Conservation (phyloP, 1,140 invertebrate genomes). For the Amphibalanus amphitrite region DNA sequence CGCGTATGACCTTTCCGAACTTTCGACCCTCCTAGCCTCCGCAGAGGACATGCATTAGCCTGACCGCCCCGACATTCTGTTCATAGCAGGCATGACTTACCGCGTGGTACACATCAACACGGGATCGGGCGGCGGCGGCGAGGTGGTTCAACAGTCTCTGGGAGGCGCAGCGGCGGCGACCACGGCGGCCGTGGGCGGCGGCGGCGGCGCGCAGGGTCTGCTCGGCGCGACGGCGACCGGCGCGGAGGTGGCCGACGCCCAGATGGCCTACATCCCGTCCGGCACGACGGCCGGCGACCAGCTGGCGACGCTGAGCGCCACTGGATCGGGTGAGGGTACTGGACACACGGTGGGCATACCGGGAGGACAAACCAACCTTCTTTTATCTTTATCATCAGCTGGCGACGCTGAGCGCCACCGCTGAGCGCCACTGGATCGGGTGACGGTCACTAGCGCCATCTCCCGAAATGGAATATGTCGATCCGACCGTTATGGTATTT, state of each 20-base stretch:
- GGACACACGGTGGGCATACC: background rate
- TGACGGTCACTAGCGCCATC: too few species aligned
- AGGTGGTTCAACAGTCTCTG: background rate
- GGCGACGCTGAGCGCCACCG: too few species aligned
- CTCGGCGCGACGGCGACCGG: background rate
- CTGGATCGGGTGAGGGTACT: background rate
- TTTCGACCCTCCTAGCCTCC: too few species aligned
- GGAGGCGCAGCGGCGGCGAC: background rate
- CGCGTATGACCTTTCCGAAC: too few species aligned
- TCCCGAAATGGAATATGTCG: too few species aligned
- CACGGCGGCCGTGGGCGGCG: background rate
- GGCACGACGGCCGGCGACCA: background rate
- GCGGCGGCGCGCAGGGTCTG: background rate
- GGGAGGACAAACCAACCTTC: too few species aligned
- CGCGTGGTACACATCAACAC: slow-evolving; percentile 5
- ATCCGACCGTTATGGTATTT: too few species aligned
- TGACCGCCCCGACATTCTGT: too few species aligned
- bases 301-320: background rate
- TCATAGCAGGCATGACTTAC: background rate
- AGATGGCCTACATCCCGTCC: slow-evolving; percentile 2
- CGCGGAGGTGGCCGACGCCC: background rate
- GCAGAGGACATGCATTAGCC: too few species aligned
- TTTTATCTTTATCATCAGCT: too few species aligned
- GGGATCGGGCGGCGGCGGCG: background rate
- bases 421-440: too few species aligned